Evolutionary conservation across 2,113 vertebrate genomes (phyloP).

Genomic region (Sinocyclocheilus grahami): DNA sequence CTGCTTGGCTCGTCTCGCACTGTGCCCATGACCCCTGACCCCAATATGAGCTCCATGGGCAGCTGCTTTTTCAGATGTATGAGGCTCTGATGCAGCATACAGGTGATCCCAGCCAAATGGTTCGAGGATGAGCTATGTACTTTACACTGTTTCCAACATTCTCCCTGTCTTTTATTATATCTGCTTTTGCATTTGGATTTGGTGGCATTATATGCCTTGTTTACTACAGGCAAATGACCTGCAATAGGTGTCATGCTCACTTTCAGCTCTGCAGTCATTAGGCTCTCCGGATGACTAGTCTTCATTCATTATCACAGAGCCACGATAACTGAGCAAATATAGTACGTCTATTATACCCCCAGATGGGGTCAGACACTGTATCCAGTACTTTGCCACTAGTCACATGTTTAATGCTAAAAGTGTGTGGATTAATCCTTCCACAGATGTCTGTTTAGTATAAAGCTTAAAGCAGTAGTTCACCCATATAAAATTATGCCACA

Average conservation of each 20-base stretch:
- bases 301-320: slow-evolving; percentile 26
- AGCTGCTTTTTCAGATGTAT: slow-evolving; percentile 66
- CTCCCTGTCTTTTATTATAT: too few relatives aligned
- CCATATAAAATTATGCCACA: neutral
- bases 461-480: slow-evolving; percentile 10
- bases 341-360: neutral
- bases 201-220: neutral
- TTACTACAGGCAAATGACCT: neutral
- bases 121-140: slow-evolving; percentile 61
- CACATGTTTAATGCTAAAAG: slow-evolving; percentile 37
- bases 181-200: neutral
- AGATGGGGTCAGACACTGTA: slow-evolving; percentile 14
- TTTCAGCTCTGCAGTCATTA: slow-evolving; percentile 30
- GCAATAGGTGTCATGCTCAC: neutral
- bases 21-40: slow-evolving; percentile 63
- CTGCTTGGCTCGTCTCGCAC: neutral
- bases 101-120: slow-evolving; percentile 62
- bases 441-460: slow-evolving; percentile 2
- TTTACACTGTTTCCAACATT: slow-evolving; percentile 59
- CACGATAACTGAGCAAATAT: slow-evolving; percentile 38
- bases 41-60: slow-evolving; percentile 57
- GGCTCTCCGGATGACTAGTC: slow-evolving; percentile 26
- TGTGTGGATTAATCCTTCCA: slow-evolving; percentile 9
- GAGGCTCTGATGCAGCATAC: slow-evolving; percentile 49
- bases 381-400: slow-evolving; percentile 24